phyloP scores from a whole-genome alignment of 2,113 vertebrate species.

The Calcarius ornatus region DNA sequence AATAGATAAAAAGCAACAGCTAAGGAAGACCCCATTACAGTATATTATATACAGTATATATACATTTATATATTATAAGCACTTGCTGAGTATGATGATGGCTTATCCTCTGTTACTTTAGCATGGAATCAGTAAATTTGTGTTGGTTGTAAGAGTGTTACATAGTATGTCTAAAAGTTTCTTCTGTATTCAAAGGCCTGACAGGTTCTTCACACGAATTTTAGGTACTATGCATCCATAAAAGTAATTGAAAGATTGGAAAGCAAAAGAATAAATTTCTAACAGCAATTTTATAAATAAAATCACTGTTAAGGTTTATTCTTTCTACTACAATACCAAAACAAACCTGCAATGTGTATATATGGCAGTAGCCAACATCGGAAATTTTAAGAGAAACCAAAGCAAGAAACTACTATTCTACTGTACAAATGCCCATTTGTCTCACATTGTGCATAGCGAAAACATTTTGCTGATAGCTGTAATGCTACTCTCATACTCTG shows the following conservation, averaged over 20 bases:
- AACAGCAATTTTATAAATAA: constrained; percentile 21
- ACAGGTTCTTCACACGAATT: background rate
- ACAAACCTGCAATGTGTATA: background rate
- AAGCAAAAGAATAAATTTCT: constrained; percentile 1
- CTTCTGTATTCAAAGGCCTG: background rate
- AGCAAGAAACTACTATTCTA: background rate
- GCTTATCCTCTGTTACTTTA: background rate
- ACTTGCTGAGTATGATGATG: background rate
- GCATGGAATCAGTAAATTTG: background rate
- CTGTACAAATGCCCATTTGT: background rate
- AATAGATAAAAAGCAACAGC: background rate
- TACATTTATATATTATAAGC: background rate
- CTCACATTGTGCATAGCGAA: background rate
- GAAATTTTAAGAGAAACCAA: background rate
- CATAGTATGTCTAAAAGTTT: background rate
- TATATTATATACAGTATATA: background rate
- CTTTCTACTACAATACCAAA: background rate
- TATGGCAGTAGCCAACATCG: background rate
- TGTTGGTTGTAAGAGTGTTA: background rate
- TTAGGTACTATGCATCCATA: background rate
- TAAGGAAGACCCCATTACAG: background rate
- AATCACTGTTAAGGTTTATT: constrained; percentile 27
- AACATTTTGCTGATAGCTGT: background rate
- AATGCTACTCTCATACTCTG: background rate
- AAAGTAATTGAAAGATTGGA: background rate